Evolutionary conservation across 2,797 vertebrate species (phyloP), one percentile per base, ranked within the genome.

Genomic region (Danio kyathit): DNA sequence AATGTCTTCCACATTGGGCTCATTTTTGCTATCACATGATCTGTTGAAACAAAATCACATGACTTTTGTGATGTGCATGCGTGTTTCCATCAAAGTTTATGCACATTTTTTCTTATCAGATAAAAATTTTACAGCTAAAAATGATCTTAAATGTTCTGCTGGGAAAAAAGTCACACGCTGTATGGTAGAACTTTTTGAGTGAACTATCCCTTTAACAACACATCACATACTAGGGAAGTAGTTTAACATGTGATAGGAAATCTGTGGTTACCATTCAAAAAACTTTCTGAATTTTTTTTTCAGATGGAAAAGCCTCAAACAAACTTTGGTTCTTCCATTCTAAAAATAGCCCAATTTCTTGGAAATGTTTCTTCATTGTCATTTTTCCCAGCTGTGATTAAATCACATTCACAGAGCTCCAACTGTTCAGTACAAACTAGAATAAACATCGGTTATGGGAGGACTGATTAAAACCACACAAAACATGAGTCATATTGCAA

Each of bases 391-490:
- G 16, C 46, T 41, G 73, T 51, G 44, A n/a, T 40, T 38, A 61
- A 57, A 64, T 51, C 46, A 19, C 60, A 64, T 51, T 71, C 6
- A 43, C 6, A 74, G 57, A 41, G 46, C 7, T 16, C 5, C 4
- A 49, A 49, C 44, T 48, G 21, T 41, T 51, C 16, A 10, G 16
- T 10, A 41, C 16, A 61, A 74, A 40, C 52, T 5, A 59, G 54
- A 46, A 74, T 72, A 44, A 72, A 72, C 70, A 72, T 63, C 12
- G 9, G 29, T 71, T 71, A 6, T 17, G 38, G 67, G 54, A 41
- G 10, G 51, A 71, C 49, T 56, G 13, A 71, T 71, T 71, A 43
- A 71, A 71, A 56, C 51, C 51, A 56, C 12, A 19, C 67, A 54
- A 54, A 70, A 63, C 11, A 43, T 46, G n/a, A 59, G n/a, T 73